These are phyloP conservation scores for Chydorus sphaericus DNA, from an alignment of 2,888 invertebrate genomes.

Conservation along the genomic window DNA sequence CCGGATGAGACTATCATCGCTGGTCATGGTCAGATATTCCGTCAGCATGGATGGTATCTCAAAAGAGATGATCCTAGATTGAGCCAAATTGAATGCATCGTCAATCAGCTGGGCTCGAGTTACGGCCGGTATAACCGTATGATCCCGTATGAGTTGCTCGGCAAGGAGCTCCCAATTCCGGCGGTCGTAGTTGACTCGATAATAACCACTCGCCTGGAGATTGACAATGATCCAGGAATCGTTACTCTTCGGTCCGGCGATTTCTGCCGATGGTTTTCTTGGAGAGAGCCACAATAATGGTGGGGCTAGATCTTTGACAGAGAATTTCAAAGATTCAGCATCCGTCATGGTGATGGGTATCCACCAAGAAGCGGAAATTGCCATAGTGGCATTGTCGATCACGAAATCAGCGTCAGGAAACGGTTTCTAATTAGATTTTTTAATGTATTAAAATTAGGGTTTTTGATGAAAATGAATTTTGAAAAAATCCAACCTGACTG, in stretches of 20 bases:
- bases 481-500: background rate
- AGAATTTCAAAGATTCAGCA: background rate
- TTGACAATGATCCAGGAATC: conserved; percentile 60
- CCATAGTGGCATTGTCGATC: background rate
- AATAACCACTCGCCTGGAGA: conserved; percentile 51
- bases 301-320: background rate
- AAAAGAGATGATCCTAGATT: conserved; percentile 53
- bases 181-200: conserved; percentile 55
- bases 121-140: conserved; percentile 50
- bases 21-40: conserved; percentile 43
- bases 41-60: conserved; percentile 61
- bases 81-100: conserved; percentile 65
- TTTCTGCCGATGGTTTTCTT: background rate
- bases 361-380: background rate
- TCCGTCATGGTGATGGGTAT: background rate
- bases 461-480: background rate
- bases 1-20: background rate
- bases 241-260: background rate
- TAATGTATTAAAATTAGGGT: too few species aligned
- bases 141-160: conserved; percentile 43
- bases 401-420: background rate
- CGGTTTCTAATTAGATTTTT: background rate
- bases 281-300: background rate
- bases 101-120: conserved; percentile 80
- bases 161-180: conserved; percentile 53